These are phyloP conservation scores for Cataglyphis albicans DNA, from an alignment of 2,888 invertebrate genomes.

Conservation along the genomic window DNA sequence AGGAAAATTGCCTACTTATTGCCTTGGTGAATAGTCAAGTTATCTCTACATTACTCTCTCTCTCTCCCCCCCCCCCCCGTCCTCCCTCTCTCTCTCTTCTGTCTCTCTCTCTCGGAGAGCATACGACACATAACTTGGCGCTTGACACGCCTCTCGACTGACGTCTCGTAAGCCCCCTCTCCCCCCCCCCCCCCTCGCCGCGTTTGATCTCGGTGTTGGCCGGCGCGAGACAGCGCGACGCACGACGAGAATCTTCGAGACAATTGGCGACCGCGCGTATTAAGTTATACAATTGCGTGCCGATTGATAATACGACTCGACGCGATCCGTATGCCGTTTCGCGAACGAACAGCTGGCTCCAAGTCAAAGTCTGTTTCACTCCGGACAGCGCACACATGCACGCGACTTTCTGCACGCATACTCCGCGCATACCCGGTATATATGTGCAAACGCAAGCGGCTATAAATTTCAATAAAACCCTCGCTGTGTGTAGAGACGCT, in stretches of 20 bases:
- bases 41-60: conserved; percentile 25
- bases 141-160: neutral
- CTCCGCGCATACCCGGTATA: neutral
- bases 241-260: conserved; percentile 37
- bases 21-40: conserved; percentile 36
- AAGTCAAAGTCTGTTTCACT: conserved; percentile 22
- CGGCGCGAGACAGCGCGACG: conserved; percentile 47
- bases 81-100: neutral
- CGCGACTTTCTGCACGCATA: no score
- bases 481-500: conserved; percentile 73
- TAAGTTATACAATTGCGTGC: conserved; percentile 49
- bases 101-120: no score
- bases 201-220: conserved; percentile 24
- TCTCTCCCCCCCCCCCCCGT: no score
- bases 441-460: conserved; percentile 74
- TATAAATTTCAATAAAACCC: conserved; percentile 83
- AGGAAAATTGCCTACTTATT: conserved; percentile 27
- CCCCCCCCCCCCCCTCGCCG: no score
- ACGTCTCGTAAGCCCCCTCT: conserved; percentile 7
- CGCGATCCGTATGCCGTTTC: conserved; percentile 1
- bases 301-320: conserved; percentile 54
- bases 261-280: conserved; percentile 42
- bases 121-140: conserved; percentile 31
- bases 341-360: conserved; percentile 26
- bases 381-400: conserved; percentile 11